Evolutionary conservation across 1,140 invertebrate genomes (phyloP).

Genomic region (Ridgeia piscesae): DNA sequence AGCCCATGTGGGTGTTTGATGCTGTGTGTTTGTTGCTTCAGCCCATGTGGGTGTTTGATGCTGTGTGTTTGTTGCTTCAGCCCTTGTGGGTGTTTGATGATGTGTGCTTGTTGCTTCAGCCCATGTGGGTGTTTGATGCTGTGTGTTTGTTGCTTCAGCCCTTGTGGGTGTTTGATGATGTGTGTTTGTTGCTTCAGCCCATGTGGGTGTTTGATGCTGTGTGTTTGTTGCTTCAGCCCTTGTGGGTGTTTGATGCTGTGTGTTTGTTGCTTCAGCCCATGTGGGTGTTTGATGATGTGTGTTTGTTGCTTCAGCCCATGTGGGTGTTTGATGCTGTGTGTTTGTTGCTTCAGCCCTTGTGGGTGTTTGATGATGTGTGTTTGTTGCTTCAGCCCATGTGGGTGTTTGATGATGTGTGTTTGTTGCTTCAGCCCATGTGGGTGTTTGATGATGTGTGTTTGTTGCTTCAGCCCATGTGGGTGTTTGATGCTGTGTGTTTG

Average conservation of each 20-base stretch:
- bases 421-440: not conserved
- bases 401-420: not conserved
- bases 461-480: slow-evolving; percentile 86
- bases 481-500: slow-evolving; percentile 84
- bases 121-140: slow-evolving; percentile 93
- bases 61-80: not conserved
- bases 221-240: slow-evolving; percentile 64
- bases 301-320: not conserved
- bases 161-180: not conserved
- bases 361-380: slow-evolving; percentile 88
- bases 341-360: slow-evolving; percentile 77
- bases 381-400: no score
- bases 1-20: slow-evolving; percentile 95
- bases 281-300: not conserved
- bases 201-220: no score
- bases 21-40: no score
- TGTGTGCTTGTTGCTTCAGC: slow-evolving; percentile 59
- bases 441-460: not conserved
- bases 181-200: not conserved
- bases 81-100: no score
- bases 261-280: no score
- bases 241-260: slow-evolving; percentile 94
- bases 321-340: no score
- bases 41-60: no score
- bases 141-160: no score